Conservation (phyloP, 2,113 vertebrate genomes). For the Propithecus coquereli region DNA sequence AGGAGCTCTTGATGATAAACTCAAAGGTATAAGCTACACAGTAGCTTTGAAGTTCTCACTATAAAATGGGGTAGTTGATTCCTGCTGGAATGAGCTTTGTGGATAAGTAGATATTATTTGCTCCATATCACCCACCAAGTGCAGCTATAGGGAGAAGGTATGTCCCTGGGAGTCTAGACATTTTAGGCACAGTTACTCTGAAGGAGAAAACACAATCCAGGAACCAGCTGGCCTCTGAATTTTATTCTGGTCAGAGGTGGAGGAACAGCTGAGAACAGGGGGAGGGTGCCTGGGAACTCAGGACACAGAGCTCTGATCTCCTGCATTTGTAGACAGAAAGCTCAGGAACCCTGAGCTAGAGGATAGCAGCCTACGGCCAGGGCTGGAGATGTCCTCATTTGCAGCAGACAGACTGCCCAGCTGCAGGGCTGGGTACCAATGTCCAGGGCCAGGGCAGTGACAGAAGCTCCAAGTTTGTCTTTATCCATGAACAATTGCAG, state of each 20-base stretch:
- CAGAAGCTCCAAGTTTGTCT: neutral
- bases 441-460: neutral
- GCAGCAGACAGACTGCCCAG: neutral
- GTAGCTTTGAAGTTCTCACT: neutral
- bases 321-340: neutral
- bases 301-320: neutral
- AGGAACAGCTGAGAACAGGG: neutral
- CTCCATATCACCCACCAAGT: neutral
- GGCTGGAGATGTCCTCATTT: neutral
- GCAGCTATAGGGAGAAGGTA: neutral
- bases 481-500: neutral
- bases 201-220: neutral
- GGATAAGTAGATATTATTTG: neutral
- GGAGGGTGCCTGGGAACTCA: neutral
- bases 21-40: neutral
- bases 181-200: neutral
- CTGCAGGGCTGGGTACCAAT: neutral
- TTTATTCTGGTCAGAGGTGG: neutral
- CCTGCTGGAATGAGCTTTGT: neutral
- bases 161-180: neutral
- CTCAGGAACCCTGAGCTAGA: neutral
- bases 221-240: neutral
- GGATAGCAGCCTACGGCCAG: neutral
- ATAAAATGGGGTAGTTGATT: neutral
- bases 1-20: neutral